Percentiles rank a stretch among this genome's conserved stretches.
phyloP scores from a whole-genome alignment of 2,888 invertebrate genomes.

The Lucinisca nassula region DNA sequence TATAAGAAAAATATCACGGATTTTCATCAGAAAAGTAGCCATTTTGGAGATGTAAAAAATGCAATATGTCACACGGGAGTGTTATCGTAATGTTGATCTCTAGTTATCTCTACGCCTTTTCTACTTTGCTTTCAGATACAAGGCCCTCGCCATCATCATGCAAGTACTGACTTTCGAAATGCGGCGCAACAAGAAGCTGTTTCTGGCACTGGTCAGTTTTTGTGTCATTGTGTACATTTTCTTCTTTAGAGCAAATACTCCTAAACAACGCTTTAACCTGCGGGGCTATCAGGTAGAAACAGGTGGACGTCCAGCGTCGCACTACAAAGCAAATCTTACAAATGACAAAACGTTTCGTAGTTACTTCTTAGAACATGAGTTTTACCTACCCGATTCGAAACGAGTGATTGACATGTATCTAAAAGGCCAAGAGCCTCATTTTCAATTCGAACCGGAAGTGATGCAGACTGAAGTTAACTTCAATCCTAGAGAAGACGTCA shows the following conservation, averaged over 20 bases:
- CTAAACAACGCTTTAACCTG: background rate
- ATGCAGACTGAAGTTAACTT: constrained; percentile 16
- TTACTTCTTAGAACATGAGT: constrained; percentile 22
- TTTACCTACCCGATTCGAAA: constrained; percentile 22
- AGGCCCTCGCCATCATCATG: background rate
- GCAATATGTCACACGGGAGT: background rate
- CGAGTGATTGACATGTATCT: constrained; percentile 48
- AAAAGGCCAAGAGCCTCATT: background rate
- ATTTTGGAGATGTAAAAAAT: background rate
- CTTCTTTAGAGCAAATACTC: background rate
- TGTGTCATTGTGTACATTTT: constrained; percentile 21
- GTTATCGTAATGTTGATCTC: background rate
- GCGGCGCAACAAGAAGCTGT: constrained; percentile 47
- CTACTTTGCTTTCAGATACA: background rate
- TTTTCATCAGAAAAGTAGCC: background rate
- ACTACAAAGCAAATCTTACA: constrained; percentile 25
- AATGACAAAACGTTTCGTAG: constrained; percentile 49
- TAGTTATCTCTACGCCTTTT: background rate
- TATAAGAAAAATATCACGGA: background rate
- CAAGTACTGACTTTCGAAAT: background rate
- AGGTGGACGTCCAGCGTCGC: background rate
- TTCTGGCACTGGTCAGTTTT: constrained; percentile 17
- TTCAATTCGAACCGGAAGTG: background rate
- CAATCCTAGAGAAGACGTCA: constrained; percentile 54
- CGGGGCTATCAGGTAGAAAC: background rate